phyloP scores from a whole-genome alignment of 1,140 invertebrate genomes.

The Hesperophylax magnus region DNA sequence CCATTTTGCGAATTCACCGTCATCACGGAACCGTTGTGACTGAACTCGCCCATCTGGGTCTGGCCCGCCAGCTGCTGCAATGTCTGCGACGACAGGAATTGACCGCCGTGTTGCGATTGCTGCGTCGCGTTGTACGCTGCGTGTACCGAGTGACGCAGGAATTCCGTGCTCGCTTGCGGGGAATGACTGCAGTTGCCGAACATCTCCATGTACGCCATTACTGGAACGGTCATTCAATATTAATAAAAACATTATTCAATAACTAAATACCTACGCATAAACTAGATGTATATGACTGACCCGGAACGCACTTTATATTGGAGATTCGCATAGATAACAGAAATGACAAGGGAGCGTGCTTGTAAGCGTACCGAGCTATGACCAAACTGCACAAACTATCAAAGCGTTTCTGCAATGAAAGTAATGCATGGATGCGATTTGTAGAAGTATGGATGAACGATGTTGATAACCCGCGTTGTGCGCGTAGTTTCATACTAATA shows the following conservation, averaged over 20 bases:
- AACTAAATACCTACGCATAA: too few relatives aligned
- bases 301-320: too few relatives aligned
- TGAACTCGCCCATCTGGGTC: conserved; percentile 15
- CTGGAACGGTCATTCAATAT: conserved; percentile 69
- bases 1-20: neutral
- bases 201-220: conserved; percentile 97
- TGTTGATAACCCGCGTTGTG: too few relatives aligned
- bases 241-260: neutral
- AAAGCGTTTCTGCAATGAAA: too few relatives aligned
- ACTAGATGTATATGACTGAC: too few relatives aligned
- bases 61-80: conserved; percentile 43
- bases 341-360: too few relatives aligned
- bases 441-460: too few relatives aligned
- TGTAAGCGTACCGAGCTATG: too few relatives aligned
- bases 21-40: neutral
- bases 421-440: too few relatives aligned
- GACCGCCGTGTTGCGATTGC: conserved; percentile 47
- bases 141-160: conserved; percentile 87
- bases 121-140: conserved; percentile 80
- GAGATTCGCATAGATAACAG: too few relatives aligned
- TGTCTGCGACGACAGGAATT: conserved; percentile 56
- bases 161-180: conserved; percentile 73
- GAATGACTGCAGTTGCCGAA: conserved; percentile 90
- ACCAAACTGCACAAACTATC: too few relatives aligned
- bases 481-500: too few relatives aligned